Conservation (phyloP, 2,797 vertebrate genomes). For the Anas bernieri region DNA sequence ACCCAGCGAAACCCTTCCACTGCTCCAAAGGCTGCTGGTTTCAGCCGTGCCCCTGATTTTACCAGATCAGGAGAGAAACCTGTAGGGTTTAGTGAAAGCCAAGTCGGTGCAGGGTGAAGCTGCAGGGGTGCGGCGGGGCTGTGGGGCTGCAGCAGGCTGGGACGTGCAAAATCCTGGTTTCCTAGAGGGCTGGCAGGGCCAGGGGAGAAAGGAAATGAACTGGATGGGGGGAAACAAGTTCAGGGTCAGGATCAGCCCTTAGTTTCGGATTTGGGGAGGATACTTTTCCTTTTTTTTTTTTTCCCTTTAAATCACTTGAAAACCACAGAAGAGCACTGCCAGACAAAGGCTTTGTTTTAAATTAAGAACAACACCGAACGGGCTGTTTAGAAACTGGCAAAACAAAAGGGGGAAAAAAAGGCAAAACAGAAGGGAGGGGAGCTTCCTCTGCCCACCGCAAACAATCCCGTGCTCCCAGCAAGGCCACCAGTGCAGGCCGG, state of each 20-base stretch:
- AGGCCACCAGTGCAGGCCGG: background rate
- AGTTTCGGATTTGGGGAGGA: conserved; percentile 15
- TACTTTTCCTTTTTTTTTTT: background rate
- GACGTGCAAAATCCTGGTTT: background rate
- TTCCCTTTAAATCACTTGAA: background rate
- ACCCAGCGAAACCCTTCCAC: background rate
- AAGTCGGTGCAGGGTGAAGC: background rate
- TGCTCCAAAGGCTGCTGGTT: background rate
- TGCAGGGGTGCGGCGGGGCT: background rate
- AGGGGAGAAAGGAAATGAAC: background rate
- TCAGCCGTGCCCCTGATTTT: background rate
- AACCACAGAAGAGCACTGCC: background rate
- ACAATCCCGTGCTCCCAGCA: background rate
- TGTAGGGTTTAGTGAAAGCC: background rate
- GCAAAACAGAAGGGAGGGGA: background rate
- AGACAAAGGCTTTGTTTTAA: background rate
- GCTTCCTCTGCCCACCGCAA: background rate
- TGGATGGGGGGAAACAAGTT: background rate
- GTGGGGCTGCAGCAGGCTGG: background rate
- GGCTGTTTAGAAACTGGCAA: background rate
- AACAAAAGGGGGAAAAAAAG: background rate
- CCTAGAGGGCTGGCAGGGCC: background rate
- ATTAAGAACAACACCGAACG: background rate
- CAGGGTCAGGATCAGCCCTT: background rate
- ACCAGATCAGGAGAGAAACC: background rate